phyloP scores from a whole-genome alignment of 2,888 invertebrate species.

The Ecdyonurus torrentis region DNA sequence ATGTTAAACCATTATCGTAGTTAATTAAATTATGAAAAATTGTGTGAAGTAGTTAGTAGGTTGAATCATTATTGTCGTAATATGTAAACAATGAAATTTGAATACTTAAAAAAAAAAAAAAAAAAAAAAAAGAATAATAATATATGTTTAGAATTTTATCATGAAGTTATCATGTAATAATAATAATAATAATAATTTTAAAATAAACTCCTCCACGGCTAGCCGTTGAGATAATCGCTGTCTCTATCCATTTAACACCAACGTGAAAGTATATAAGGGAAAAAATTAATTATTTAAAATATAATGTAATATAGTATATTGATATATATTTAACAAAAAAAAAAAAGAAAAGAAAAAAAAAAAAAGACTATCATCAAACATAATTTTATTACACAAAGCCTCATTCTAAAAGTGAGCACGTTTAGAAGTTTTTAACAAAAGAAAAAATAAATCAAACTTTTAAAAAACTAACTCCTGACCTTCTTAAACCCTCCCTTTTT shows the following conservation, averaged over 20 bases:
- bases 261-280: not conserved
- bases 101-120: too few species aligned
- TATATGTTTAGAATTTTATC: not conserved
- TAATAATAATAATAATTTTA: too few species aligned
- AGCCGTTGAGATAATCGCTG: not conserved
- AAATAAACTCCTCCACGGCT: not conserved
- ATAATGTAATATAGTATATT: too few species aligned
- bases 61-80: not conserved
- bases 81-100: not conserved
- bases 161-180: not conserved
- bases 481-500: too few species aligned
- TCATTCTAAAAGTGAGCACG: constrained; percentile 14
- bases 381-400: constrained; percentile 7
- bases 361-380: not conserved
- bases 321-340: not conserved
- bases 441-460: too few species aligned
- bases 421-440: not conserved
- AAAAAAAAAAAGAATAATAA: too few species aligned
- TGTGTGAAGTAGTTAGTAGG: not conserved
- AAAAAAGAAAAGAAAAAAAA: not conserved
- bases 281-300: too few species aligned
- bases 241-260: not conserved
- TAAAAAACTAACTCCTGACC: not conserved
- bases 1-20: not conserved
- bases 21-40: not conserved